Percentiles rank a stretch among this genome's conserved stretches.
Conservation (phyloP, 2,797 vertebrate species). For the Emys orbicularis region DNA sequence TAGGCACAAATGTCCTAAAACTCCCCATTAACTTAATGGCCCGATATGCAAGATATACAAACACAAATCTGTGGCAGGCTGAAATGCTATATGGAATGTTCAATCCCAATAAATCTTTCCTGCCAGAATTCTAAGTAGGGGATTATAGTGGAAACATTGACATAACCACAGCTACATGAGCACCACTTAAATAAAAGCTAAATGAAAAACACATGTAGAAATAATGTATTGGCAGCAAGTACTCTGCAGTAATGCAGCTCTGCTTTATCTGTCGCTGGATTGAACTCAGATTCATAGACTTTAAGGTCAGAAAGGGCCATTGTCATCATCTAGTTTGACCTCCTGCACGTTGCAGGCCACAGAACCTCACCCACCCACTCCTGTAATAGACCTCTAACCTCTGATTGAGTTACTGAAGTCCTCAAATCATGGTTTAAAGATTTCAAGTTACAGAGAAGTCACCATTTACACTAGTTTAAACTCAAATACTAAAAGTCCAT, state of each 20-base stretch:
- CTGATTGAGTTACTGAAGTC: neutral
- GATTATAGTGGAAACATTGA: neutral
- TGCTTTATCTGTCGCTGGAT: neutral
- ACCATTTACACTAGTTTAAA: neutral
- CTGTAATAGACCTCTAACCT: neutral
- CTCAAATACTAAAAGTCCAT: neutral
- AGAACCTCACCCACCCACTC: neutral
- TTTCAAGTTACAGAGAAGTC: neutral
- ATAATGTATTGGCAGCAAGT: neutral
- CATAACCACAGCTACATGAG: neutral
- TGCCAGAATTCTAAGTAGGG: neutral
- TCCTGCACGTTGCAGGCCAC: neutral
- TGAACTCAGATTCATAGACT: neutral
- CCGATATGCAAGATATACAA: neutral
- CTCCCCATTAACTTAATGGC: neutral
- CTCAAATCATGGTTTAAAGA: neutral
- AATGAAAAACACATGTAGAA: neutral
- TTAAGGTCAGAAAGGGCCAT: neutral
- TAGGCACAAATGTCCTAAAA: neutral
- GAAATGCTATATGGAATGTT: neutral
- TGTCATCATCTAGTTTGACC: neutral
- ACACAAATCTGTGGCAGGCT: neutral
- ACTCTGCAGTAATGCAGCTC: neutral
- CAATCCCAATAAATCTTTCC: neutral
- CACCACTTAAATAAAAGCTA: neutral